Evolutionary conservation across 2,113 vertebrate genomes (phyloP).

Genomic region (Psittacara wagleri): DNA sequence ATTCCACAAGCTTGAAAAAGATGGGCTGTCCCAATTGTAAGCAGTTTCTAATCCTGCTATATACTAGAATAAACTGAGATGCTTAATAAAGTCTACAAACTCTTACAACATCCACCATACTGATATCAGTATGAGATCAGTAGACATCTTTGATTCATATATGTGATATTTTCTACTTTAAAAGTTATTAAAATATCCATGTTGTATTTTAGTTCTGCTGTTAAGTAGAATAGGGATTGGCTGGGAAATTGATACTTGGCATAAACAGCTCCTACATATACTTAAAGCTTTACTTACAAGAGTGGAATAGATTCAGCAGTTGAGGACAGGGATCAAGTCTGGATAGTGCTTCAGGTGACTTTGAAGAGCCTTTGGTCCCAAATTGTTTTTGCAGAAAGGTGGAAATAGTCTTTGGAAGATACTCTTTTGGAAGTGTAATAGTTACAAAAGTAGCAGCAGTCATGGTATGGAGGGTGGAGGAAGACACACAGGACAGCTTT

Average conservation of each 20-base stretch:
- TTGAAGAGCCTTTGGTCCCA: background rate
- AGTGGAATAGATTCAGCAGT: background rate
- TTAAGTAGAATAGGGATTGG: background rate
- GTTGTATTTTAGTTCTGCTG: background rate
- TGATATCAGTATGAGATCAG: background rate
- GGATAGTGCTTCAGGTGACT: background rate
- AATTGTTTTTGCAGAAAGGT: background rate
- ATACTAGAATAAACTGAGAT: background rate
- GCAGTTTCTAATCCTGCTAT: background rate
- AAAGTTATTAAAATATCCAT: background rate
- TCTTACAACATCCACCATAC: fast-evolving
- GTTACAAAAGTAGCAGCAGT: background rate
- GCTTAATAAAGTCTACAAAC: background rate
- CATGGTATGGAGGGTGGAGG: background rate
- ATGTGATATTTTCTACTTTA: background rate
- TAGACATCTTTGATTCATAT: background rate
- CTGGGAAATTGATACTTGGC: background rate
- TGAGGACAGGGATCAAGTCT: background rate
- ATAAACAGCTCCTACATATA: background rate
- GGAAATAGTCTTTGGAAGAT: background rate
- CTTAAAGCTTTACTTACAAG: background rate
- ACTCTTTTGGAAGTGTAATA: background rate
- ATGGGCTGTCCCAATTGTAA: background rate
- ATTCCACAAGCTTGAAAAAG: background rate
- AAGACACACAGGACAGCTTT: background rate